Base-by-base conservation (phyloP, 1,140 invertebrate species). In the Zaprionus tsacasi region DNA sequence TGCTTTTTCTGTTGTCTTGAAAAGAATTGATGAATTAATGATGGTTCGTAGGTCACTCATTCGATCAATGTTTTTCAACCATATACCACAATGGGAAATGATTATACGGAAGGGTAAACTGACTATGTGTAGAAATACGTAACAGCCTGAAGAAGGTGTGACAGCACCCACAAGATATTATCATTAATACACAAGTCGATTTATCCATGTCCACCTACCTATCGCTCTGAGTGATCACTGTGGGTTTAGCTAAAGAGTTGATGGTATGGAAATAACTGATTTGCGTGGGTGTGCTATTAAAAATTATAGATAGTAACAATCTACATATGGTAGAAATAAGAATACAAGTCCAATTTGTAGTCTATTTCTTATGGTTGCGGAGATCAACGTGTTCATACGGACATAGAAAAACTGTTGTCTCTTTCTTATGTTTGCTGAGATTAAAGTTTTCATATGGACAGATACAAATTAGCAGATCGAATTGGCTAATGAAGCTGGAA, bases 31-130 rank as follows among this genome's bases (percentile, higher is more conserved):
- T 88, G 54, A 70, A 87, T 88, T 45, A 45, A 45, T 45, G 40
- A 45, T 17, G n/a, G 77, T 68, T 82, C 83, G 65, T 83, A 80
- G 83, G 73, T 75, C 83, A 83, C 56, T 83, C 83, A 80, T 68
- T 52, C 67, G 56, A 81, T 81, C 56, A 72, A 61, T 52, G 40
- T 12, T 70, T 40, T 38, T 17, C 13, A 27, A 13, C 56, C n/a
- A n/a, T 35, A 21, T 27, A 10, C 33, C 6, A n/a, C 7, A 8
- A 50, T 54, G 52, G 11, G 10, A 25, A 45, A 57, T 52, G 52
- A 30, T n/a, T 8, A 36, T n/a, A 43, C 21, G 21, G n/a, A 8
- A 3, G 2, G 6, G 40, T 43, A 43, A n/a, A 6, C n/a, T 15
- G 3, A 15, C 2, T 43, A 0, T 7, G 6, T 3, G 2, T 15